phyloP scores from a whole-genome alignment of 2,888 invertebrate genomes.

The Troglohyphantes excavatus region DNA sequence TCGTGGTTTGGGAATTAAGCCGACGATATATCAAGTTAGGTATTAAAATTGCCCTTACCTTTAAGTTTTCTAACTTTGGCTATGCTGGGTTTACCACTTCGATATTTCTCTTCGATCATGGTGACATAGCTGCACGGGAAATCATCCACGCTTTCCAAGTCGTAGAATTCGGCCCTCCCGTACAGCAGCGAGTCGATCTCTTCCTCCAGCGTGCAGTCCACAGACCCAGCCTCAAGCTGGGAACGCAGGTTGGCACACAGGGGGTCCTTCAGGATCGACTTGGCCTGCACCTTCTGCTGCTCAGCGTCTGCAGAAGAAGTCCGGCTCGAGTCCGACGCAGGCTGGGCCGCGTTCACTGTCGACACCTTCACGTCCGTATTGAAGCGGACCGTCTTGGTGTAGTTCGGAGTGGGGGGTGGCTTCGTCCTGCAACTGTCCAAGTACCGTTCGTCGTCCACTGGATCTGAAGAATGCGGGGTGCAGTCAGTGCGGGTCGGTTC shows the following conservation, averaged over 20 bases:
- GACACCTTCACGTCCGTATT: constrained; percentile 78
- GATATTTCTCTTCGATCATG: constrained; percentile 80
- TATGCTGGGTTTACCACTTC: constrained; percentile 78
- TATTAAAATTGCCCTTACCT: constrained; percentile 47
- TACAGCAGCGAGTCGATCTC: constrained; percentile 81
- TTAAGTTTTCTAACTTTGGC: constrained; percentile 77
- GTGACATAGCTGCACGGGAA: constrained; percentile 80
- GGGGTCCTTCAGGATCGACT: constrained; percentile 80
- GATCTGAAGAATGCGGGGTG: neutral
- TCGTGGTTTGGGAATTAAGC: no score
- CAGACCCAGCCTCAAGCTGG: constrained; percentile 74
- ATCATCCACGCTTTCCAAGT: constrained; percentile 79
- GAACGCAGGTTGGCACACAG: constrained; percentile 80
- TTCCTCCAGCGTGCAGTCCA: constrained; percentile 80
- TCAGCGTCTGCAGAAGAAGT: neutral
- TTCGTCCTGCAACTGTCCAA: constrained; percentile 20
- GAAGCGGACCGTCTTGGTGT: constrained; percentile 80
- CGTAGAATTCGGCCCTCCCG: constrained; percentile 80
- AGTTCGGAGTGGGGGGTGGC: constrained; percentile 30
- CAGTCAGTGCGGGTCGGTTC: constrained; percentile 9
- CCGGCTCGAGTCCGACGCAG: constrained; percentile 19
- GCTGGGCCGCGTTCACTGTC: constrained; percentile 28
- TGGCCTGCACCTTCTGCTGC: constrained; percentile 68
- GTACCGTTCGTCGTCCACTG: constrained; percentile 49
- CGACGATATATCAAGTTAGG: neutral